phyloP scores from a whole-genome alignment of 2,113 vertebrate species.

The Engraulis encrasicolus region DNA sequence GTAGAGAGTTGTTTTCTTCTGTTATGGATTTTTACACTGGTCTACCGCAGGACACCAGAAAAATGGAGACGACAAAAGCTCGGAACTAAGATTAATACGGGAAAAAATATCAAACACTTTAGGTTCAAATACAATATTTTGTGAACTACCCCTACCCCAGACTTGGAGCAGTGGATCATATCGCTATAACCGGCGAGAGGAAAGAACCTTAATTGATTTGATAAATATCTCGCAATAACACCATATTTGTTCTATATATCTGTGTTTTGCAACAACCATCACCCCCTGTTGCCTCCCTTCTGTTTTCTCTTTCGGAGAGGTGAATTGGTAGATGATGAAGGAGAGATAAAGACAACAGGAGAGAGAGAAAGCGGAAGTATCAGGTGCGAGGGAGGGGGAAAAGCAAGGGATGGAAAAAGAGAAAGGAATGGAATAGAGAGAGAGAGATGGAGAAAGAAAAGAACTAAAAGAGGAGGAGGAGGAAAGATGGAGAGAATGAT shows the following conservation, averaged over 20 bases:
- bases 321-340: constrained; percentile 2
- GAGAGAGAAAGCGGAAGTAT: too few species aligned
- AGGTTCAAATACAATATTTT: constrained; percentile 9
- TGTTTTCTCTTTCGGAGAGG: constrained; percentile 3
- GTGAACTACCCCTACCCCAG: not conserved
- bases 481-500: not conserved
- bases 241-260: constrained; percentile 18
- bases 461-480: not conserved
- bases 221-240: constrained; percentile 16
- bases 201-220: constrained; percentile 23
- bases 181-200: not conserved
- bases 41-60: not conserved
- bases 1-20: not conserved
- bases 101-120: constrained; percentile 5
- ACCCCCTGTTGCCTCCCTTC: constrained; percentile 17
- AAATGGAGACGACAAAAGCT: not conserved
- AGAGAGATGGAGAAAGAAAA: too few species aligned
- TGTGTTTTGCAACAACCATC: constrained; percentile 20
- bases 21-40: not conserved
- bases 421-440: too few species aligned
- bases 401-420: too few species aligned
- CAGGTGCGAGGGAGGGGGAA: too few species aligned
- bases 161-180: not conserved
- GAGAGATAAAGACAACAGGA: constrained; percentile 11
- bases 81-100: not conserved